These are phyloP conservation scores for Promerops cafer DNA, from an alignment of 2,113 vertebrate species.

Conservation along the genomic window DNA sequence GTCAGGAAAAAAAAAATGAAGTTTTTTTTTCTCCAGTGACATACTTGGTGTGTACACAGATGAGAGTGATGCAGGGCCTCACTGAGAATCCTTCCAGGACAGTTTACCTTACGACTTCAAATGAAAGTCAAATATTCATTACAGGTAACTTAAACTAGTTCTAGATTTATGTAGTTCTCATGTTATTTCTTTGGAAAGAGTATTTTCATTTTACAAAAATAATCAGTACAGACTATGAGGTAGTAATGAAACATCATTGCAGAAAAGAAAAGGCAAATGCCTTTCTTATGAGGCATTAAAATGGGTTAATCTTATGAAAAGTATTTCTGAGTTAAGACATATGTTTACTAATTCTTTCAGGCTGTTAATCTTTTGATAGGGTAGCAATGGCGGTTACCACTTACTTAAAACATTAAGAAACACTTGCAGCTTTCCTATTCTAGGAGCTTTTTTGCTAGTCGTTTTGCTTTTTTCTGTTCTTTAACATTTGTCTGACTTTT, in stretches of 20 bases:
- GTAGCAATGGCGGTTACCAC: background rate
- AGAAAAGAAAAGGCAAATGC: background rate
- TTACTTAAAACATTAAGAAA: background rate
- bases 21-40: constrained; percentile 62
- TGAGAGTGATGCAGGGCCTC: constrained; percentile 79
- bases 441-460: background rate
- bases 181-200: background rate
- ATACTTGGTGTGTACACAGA: constrained; percentile 88
- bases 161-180: background rate
- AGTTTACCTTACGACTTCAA: constrained; percentile 86
- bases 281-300: background rate
- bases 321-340: background rate
- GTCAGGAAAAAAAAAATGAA: background rate
- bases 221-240: background rate
- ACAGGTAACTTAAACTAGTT: constrained; percentile 71
- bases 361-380: background rate
- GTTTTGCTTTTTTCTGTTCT: background rate
- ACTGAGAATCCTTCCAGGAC: constrained; percentile 42
- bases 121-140: constrained; percentile 84
- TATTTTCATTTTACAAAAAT: background rate
- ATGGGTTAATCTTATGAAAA: background rate
- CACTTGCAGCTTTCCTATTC: background rate
- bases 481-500: background rate
- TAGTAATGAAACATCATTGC: background rate
- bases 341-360: background rate